Evolutionary conservation across 1,140 invertebrate genomes (phyloP).

Genomic region (Mylabris phalerata): DNA sequence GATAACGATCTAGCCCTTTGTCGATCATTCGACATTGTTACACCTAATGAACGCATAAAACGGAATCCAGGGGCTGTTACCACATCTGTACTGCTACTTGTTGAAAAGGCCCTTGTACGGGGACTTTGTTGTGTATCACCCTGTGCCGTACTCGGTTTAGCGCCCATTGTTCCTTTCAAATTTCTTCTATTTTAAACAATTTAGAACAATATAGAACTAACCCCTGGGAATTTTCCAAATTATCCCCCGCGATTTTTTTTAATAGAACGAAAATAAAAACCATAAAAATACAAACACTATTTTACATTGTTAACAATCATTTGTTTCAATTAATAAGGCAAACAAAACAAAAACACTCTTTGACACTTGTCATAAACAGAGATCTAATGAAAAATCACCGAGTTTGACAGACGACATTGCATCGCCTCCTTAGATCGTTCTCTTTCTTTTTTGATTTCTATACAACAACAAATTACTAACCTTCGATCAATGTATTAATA

Average conservation of each 20-base stretch:
- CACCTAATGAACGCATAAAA: constrained; percentile 63
- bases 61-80: constrained; percentile 63
- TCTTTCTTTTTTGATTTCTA: not conserved
- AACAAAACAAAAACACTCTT: constrained; percentile 8
- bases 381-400: constrained; percentile 16
- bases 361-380: constrained; percentile 24
- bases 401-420: constrained; percentile 21
- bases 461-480: not conserved
- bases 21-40: constrained; percentile 63
- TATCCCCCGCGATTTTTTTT: not conserved
- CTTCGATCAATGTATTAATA: not conserved
- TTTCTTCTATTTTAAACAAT: constrained; percentile 1
- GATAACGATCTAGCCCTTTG: constrained; percentile 75
- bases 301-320: constrained; percentile 8
- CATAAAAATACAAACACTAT: not conserved
- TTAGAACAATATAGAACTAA: not conserved
- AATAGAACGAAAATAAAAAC: not conserved
- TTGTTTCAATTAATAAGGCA: not conserved
- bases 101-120: constrained; percentile 67
- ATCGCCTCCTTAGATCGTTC: not conserved
- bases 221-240: not conserved
- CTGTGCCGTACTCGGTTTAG: constrained; percentile 72
- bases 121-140: constrained; percentile 56
- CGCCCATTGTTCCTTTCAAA: constrained; percentile 56
- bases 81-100: constrained; percentile 62